phyloP scores from a whole-genome alignment of 1,140 invertebrate species.

The Brachionus plicatilis region DNA sequence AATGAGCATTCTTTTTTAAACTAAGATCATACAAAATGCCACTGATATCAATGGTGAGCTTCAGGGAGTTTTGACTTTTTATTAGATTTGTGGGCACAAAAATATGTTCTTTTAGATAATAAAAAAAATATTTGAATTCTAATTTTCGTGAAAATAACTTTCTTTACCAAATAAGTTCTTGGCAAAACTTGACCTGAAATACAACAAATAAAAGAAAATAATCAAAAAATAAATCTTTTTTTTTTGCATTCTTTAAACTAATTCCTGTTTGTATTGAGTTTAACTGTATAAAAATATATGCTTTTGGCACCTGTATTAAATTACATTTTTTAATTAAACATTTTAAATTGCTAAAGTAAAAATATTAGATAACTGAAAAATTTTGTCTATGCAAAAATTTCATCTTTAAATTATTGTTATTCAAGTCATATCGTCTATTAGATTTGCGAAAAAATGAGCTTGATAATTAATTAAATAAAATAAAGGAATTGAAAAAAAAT shows the following conservation, averaged over 20 bases:
- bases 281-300: background rate
- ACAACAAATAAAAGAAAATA: background rate
- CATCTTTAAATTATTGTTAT: background rate
- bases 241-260: background rate
- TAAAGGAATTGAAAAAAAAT: background rate
- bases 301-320: background rate
- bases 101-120: background rate
- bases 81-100: background rate
- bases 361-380: background rate
- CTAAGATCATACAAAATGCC: background rate
- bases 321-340: background rate
- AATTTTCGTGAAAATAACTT: background rate
- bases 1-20: background rate
- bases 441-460: background rate
- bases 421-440: no score
- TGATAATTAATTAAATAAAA: background rate
- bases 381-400: background rate
- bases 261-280: background rate
- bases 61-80: background rate
- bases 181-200: background rate
- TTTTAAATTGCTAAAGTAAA: background rate
- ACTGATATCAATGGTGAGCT: background rate
- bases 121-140: background rate
- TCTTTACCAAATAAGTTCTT: background rate
- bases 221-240: background rate